These are phyloP conservation scores for Vireo griseus DNA, from an alignment of 2,797 vertebrate species.

Conservation along the genomic window DNA sequence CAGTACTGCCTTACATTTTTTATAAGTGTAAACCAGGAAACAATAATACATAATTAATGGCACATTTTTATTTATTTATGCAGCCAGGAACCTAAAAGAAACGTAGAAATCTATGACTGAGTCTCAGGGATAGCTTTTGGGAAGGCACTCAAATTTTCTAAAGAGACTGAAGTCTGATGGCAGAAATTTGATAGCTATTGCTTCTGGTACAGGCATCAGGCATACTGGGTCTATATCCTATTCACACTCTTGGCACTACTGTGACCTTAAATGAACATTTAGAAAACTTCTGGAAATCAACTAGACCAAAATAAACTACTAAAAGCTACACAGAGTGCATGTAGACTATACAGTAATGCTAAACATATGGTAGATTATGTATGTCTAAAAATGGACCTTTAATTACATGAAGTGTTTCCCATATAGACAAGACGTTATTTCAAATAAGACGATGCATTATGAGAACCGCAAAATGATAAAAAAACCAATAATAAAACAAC, in stretches of 20 bases:
- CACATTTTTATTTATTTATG: conserved; percentile 25
- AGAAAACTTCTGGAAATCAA: neutral
- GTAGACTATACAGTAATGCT: neutral
- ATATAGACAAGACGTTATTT: neutral
- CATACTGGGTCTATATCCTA: neutral
- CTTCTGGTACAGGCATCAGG: neutral
- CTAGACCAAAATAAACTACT: neutral
- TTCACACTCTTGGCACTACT: neutral
- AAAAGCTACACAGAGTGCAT: neutral
- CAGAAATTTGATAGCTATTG: neutral
- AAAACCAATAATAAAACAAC: neutral
- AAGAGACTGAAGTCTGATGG: neutral
- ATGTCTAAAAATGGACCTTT: neutral
- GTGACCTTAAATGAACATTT: neutral
- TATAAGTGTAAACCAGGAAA: neutral
- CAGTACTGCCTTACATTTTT: neutral
- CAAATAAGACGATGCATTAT: neutral
- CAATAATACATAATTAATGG: conserved; percentile 27
- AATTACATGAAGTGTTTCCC: neutral
- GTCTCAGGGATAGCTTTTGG: neutral
- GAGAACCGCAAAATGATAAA: neutral
- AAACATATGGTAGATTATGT: neutral
- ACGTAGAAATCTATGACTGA: neutral
- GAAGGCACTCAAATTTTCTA: neutral
- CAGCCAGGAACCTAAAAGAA: neutral